Evolutionary conservation across 2,888 invertebrate species (phyloP).

Genomic region (Vanessa cardui): DNA sequence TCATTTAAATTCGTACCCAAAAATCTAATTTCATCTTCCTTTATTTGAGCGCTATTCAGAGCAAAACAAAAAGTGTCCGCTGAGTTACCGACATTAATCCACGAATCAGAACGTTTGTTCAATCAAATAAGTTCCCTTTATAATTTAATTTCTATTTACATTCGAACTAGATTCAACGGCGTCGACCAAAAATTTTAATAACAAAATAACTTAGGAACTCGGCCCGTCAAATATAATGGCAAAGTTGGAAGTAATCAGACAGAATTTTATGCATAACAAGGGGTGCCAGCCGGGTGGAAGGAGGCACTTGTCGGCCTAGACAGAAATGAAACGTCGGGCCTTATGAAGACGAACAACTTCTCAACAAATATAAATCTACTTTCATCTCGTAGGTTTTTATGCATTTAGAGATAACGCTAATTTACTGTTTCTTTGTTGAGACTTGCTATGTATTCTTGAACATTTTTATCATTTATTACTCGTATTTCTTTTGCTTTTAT

Average conservation of each 20-base stretch:
- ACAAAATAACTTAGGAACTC: slow-evolving; percentile 81
- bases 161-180: slow-evolving; percentile 52
- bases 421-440: slow-evolving; percentile 49
- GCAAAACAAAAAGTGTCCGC: slow-evolving; percentile 56
- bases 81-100: slow-evolving; percentile 71
- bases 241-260: slow-evolving; percentile 82
- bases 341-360: slow-evolving; percentile 81
- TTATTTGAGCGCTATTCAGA: slow-evolving; percentile 47
- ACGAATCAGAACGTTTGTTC: slow-evolving; percentile 73
- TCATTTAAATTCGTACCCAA: slow-evolving; percentile 39
- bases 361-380: slow-evolving; percentile 80
- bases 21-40: slow-evolving; percentile 50
- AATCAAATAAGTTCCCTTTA: slow-evolving; percentile 78
- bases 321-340: slow-evolving; percentile 79
- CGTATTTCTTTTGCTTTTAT: background rate
- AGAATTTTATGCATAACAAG: slow-evolving; percentile 82
- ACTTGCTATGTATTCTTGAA: background rate
- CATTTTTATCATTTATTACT: background rate
- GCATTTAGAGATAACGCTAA: slow-evolving; percentile 63
- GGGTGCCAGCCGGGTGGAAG: slow-evolving; percentile 58
- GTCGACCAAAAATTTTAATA: slow-evolving; percentile 79
- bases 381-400: slow-evolving; percentile 63
- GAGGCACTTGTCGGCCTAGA: slow-evolving; percentile 78
- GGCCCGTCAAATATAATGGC: slow-evolving; percentile 81
- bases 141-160: slow-evolving; percentile 79